Base-by-base conservation (phyloP, 1,140 invertebrate species). In the Cydia amplana region DNA sequence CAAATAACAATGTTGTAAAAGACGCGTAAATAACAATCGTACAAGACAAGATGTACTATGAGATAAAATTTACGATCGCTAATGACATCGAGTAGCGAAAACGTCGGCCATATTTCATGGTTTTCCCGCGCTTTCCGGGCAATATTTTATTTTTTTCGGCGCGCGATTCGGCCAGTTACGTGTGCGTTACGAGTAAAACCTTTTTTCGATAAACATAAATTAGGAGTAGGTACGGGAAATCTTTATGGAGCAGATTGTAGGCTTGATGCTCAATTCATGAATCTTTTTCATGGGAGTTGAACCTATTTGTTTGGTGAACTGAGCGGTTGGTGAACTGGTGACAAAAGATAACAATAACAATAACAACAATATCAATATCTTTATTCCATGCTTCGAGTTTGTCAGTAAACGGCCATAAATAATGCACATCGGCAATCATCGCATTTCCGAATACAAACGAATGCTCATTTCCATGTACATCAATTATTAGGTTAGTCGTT, bases 91-190 rank as follows among this genome's bases (percentile, higher is more conserved):
- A 79, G 74, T 75, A 77, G 82, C 75, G 79, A 81, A 85, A 83
- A 79, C 78, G 78, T 67, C 77, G 79, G 84, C 85, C 78, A 90
- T 90, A 84, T 85, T 87, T 90, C 86, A 87, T 84, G 73, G 85
- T 90, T 89, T 89, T 83, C 81, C 81, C 81, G 79, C 82, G 80
- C 75, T 88, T 88, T 82, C 83, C 80, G 43, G 77, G 79, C 84
- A 77, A 86, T 88, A 86, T 86, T 83, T 88, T 85, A 85, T 87
- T 85, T 87, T 86, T 83, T 78, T 78, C 76, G 75, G 55, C 73
- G 74, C 63, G 74, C 78, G 75, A 74, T 78, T 65, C 73, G 76
- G 74, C 73, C 75, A 28, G 28, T 60, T 60, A 77, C 46, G 76
- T 75, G 74, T 75, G 81, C 72, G 75, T 55, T 79, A 55, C 46